A percentile compares a stretch with the other conserved stretches of the same genome.
phyloP scores from a whole-genome alignment of 2,113 vertebrate genomes.

The Laticauda laticaudata region DNA sequence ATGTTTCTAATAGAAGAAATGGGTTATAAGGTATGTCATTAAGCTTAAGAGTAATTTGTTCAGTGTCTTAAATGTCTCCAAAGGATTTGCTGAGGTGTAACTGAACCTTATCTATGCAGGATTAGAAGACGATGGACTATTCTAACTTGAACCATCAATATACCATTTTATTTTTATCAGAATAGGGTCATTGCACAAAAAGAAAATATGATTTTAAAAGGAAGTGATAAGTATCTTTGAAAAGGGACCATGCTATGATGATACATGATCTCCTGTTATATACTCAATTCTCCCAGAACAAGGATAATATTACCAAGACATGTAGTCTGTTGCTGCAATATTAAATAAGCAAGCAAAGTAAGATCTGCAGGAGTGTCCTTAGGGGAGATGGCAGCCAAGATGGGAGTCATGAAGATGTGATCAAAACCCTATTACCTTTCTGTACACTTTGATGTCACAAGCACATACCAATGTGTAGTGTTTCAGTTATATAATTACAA shows the following conservation, averaged over 20 bases:
- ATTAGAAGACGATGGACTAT: background rate
- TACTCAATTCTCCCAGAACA: background rate
- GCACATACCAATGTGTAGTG: background rate
- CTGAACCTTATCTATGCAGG: background rate
- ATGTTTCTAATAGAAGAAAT: conserved; percentile 75
- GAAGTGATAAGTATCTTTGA: background rate
- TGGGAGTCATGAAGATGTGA: background rate
- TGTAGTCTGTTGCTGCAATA: background rate
- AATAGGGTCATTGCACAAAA: background rate
- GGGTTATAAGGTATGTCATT: conserved; percentile 64
- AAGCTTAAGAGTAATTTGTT: conserved; percentile 64
- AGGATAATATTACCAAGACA: background rate
- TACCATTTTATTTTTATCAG: background rate
- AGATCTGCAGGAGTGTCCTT: background rate
- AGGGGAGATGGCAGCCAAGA: background rate
- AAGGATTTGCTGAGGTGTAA: conserved; percentile 44
- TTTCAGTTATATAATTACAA: background rate
- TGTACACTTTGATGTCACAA: background rate
- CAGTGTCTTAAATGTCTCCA: conserved; percentile 56
- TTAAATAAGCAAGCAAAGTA: background rate
- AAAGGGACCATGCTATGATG: background rate
- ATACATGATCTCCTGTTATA: background rate
- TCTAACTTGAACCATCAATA: conserved; percentile 33
- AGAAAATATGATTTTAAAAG: background rate
- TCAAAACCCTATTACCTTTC: background rate